These are phyloP conservation scores for Silvanus unidentatus DNA, from an alignment of 2,888 invertebrate genomes.

Conservation along the genomic window DNA sequence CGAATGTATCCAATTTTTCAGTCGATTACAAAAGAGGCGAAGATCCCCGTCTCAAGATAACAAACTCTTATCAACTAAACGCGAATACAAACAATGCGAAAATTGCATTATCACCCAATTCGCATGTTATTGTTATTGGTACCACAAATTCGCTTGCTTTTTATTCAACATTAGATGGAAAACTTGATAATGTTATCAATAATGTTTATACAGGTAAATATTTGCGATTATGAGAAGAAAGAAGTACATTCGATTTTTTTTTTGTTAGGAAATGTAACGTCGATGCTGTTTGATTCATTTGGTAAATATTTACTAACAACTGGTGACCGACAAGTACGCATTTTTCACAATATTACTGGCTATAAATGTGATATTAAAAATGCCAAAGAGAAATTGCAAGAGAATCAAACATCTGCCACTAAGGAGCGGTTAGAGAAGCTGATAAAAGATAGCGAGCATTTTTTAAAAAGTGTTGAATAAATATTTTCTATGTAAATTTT, in stretches of 20 bases:
- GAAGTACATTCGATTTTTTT: neutral
- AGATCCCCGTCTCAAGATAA: conserved; percentile 64
- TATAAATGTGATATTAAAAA: conserved; percentile 49
- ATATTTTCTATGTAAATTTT: too few relatives aligned
- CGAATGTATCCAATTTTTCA: too few relatives aligned
- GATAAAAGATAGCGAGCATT: conserved; percentile 55
- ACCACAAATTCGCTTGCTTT: conserved; percentile 60
- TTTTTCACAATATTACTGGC: conserved; percentile 75
- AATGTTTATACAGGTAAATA: conserved; percentile 57
- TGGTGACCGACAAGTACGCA: conserved; percentile 69
- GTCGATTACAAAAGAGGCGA: conserved; percentile 76
- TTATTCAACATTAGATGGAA: conserved; percentile 62
- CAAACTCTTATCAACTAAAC: conserved; percentile 55
- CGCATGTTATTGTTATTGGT: conserved; percentile 68
- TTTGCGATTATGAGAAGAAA: neutral
- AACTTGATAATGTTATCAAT: conserved; percentile 61
- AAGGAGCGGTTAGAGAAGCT: conserved; percentile 68
- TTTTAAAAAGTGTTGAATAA: conserved; percentile 20
- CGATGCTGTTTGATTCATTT: conserved; percentile 67
- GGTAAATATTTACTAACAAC: conserved; percentile 67
- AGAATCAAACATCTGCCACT: conserved; percentile 64
- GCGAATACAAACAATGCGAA: conserved; percentile 49
- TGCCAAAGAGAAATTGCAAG: conserved; percentile 50
- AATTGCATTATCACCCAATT: conserved; percentile 74
- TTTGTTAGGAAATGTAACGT: conserved; percentile 56